phyloP scores from a whole-genome alignment of 1,140 invertebrate genomes.

The Brachionus asplanchnoidis region DNA sequence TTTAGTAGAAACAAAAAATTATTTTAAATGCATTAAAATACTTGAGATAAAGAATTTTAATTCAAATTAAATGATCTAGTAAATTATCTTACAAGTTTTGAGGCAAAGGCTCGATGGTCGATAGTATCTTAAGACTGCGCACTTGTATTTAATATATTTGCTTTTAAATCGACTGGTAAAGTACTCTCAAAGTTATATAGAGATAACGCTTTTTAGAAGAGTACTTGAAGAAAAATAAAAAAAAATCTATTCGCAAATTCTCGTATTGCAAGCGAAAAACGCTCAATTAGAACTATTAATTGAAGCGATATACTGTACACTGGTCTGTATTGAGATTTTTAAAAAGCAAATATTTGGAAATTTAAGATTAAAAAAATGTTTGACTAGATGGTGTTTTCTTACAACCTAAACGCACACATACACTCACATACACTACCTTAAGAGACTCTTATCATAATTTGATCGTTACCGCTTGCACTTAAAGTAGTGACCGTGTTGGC shows the following conservation, averaged over 20 bases:
- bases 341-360: slow-evolving; percentile 27
- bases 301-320: slow-evolving; percentile 16
- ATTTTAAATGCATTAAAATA: not conserved
- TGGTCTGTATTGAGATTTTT: not conserved
- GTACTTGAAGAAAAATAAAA: not conserved
- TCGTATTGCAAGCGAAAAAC: slow-evolving; percentile 14
- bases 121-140: not conserved
- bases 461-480: slow-evolving; percentile 15
- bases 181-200: not conserved
- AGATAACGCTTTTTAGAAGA: not conserved
- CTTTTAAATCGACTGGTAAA: not conserved
- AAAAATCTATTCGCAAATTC: not conserved
- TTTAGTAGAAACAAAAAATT: not conserved
- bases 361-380: slow-evolving; percentile 36
- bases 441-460: not conserved
- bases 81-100: not conserved
- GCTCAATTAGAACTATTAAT: slow-evolving; percentile 37
- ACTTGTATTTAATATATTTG: slow-evolving; percentile 24
- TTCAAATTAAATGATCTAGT: slow-evolving; percentile 38
- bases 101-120: not conserved
- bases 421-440: not conserved
- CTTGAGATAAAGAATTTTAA: slow-evolving; percentile 22
- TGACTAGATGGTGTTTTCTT: slow-evolving; percentile 16
- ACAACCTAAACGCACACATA: not conserved
- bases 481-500: not conserved